These are phyloP conservation scores for Argya squamiceps DNA, from an alignment of 2,797 vertebrate genomes.

Conservation along the genomic window DNA sequence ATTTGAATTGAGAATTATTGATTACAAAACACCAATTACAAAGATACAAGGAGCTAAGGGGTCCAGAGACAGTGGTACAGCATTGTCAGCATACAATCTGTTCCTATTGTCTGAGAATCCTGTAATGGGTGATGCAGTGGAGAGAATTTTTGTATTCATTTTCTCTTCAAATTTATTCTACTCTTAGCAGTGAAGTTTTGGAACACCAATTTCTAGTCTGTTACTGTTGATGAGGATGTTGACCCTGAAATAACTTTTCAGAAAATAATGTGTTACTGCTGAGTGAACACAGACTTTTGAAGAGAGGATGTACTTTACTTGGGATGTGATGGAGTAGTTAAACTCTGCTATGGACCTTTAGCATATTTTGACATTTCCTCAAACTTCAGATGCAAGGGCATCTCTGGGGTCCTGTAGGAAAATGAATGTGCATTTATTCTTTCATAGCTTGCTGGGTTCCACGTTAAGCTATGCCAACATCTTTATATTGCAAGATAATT, in stretches of 20 bases:
- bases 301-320: background rate
- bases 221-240: background rate
- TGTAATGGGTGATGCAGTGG: background rate
- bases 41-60: background rate
- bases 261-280: background rate
- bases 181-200: background rate
- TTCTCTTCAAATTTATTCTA: background rate
- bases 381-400: slow-evolving; percentile 79
- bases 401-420: slow-evolving; percentile 83
- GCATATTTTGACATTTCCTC: slow-evolving; percentile 81
- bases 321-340: background rate
- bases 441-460: background rate
- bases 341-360: background rate
- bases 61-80: background rate
- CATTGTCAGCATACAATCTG: background rate
- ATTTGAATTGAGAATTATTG: background rate
- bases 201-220: background rate
- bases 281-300: background rate
- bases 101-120: background rate
- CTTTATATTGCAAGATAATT: background rate
- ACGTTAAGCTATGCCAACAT: background rate
- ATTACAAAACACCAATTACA: background rate
- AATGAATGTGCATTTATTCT: slow-evolving; percentile 73
- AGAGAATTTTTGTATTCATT: background rate
- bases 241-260: background rate